These are phyloP conservation scores for Eurystomus gularis DNA, from an alignment of 2,113 vertebrate species.

Conservation along the genomic window DNA sequence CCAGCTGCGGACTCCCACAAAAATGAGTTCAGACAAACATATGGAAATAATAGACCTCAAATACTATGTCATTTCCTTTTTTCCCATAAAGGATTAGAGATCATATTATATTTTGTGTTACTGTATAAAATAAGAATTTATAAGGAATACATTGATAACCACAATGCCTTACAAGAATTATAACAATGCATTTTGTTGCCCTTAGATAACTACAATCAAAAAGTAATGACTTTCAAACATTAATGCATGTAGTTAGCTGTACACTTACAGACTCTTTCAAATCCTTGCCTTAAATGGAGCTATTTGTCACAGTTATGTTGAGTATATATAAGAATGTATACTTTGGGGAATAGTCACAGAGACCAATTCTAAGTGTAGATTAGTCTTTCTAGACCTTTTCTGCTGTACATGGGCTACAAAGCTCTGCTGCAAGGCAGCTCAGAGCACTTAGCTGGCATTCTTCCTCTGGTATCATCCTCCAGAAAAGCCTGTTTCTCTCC, in stretches of 20 bases:
- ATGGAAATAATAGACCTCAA: neutral
- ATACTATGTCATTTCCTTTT: neutral
- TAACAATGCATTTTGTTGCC: neutral
- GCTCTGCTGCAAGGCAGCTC: neutral
- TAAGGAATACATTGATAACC: neutral
- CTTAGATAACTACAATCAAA: neutral
- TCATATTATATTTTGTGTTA: neutral
- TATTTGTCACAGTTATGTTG: neutral
- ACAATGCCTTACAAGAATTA: neutral
- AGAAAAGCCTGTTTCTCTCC: neutral
- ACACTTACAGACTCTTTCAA: neutral
- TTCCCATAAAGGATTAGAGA: neutral
- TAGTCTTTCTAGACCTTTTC: neutral
- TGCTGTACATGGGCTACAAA: neutral
- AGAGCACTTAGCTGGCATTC: neutral
- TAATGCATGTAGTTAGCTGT: neutral
- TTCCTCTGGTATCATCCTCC: neutral
- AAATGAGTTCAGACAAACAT: neutral
- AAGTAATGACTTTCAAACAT: neutral
- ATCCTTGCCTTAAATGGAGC: neutral
- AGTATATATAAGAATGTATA: neutral
- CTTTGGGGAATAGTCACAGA: neutral
- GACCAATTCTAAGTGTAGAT: neutral
- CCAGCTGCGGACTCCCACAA: too few relatives aligned
- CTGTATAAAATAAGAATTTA: neutral